A percentile compares a stretch with the other conserved stretches of the same genome.
These are phyloP conservation scores for Talpa occidentalis DNA, from an alignment of 2,113 vertebrate species.

Conservation along the genomic window DNA sequence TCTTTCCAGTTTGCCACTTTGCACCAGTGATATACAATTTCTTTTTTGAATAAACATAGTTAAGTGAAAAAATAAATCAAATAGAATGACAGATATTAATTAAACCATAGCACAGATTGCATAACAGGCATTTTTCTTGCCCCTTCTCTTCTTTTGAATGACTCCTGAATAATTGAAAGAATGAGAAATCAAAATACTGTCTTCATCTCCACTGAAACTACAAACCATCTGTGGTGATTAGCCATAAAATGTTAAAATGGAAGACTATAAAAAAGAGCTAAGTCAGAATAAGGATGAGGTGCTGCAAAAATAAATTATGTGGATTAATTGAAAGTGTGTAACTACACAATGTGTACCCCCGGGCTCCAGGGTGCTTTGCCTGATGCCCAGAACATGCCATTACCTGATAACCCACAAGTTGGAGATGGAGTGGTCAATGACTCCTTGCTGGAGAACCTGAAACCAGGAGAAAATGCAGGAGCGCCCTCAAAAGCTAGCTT, in stretches of 20 bases:
- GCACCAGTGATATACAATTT: not conserved
- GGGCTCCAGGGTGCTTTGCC: not conserved
- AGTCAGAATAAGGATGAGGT: not conserved
- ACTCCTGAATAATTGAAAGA: not conserved
- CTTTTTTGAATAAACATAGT: not conserved
- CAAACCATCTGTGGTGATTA: not conserved
- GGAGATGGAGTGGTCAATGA: not conserved
- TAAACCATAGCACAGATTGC: not conserved
- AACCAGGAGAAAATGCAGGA: not conserved
- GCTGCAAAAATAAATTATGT: not conserved
- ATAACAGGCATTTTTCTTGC: not conserved
- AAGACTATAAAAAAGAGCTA: not conserved
- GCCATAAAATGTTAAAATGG: not conserved
- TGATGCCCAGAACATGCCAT: not conserved
- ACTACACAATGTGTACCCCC: accelerated
- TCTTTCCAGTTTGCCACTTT: conserved; percentile 7
- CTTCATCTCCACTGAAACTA: not conserved
- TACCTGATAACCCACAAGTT: not conserved
- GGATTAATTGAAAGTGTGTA: not conserved
- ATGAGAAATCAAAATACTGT: not conserved
- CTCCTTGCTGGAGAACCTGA: not conserved
- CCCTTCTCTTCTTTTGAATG: not conserved
- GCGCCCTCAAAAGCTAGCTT: not conserved
- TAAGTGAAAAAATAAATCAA: conserved; percentile 5
- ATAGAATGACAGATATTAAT: not conserved